Conservation (phyloP, 2,888 invertebrate genomes). For the Drepana falcataria region DNA sequence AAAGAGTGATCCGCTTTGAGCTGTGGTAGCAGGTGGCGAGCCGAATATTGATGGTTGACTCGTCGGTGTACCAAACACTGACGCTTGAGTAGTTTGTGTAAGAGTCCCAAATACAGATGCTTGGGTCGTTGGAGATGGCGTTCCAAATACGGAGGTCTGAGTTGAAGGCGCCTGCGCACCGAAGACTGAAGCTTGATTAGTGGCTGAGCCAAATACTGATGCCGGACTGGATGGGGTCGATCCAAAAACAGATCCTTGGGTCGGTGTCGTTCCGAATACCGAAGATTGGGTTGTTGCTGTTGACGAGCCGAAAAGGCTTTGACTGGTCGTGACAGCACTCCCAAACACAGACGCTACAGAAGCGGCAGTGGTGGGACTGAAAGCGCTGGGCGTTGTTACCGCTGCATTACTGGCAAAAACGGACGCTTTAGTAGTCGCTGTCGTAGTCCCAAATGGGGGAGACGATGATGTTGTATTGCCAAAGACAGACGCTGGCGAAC, state of each 20-base stretch:
- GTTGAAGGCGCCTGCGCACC: conserved; percentile 27
- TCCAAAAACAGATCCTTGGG: conserved; percentile 19
- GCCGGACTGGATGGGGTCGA: conserved; percentile 10
- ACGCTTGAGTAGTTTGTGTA: conserved; percentile 19
- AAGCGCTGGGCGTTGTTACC: conserved; percentile 17
- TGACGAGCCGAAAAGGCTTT: conserved; percentile 22
- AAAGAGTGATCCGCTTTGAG: conserved; percentile 50
- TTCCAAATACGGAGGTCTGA: conserved; percentile 24
- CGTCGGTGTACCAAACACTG: conserved; percentile 25
- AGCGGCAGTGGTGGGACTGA: conserved; percentile 14
- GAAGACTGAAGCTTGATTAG: conserved; percentile 38
- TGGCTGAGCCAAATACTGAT: conserved; percentile 13
- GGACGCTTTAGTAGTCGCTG: conserved; percentile 25
- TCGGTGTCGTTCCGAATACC: conserved; percentile 15
- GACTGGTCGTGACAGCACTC: conserved; percentile 17
- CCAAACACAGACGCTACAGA: conserved; percentile 27
- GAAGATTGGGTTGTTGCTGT: conserved; percentile 18
- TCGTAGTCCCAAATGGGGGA: conserved; percentile 15
- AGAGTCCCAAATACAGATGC: conserved; percentile 34
- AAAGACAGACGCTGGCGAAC: conserved; percentile 25
- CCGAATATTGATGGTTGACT: conserved; percentile 38
- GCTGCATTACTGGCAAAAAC: conserved; percentile 21
- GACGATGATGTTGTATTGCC: conserved; percentile 13
- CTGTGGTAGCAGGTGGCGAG: conserved; percentile 36
- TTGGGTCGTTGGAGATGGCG: conserved; percentile 22